These are phyloP conservation scores for Eupithecia vulgata DNA, from an alignment of 2,888 invertebrate genomes.

Conservation along the genomic window DNA sequence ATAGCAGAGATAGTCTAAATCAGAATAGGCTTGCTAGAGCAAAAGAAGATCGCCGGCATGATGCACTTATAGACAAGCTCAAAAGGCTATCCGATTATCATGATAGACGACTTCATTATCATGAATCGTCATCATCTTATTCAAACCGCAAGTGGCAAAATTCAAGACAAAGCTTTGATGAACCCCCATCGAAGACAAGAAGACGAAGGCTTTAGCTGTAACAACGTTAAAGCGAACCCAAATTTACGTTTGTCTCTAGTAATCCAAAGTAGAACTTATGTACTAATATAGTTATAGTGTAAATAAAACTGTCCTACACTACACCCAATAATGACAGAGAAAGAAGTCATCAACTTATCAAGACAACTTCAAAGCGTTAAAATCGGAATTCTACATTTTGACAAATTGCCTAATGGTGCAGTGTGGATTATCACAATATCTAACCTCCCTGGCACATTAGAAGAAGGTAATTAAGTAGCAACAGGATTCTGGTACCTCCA, in stretches of 20 bases:
- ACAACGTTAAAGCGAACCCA: not conserved
- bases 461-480: not conserved
- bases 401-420: not conserved
- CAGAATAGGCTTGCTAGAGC: not conserved
- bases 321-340: not conserved
- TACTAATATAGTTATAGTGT: not conserved
- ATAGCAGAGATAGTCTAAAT: not conserved
- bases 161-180: not conserved
- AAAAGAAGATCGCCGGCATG: conserved; percentile 4
- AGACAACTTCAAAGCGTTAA: not conserved
- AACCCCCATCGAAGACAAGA: not conserved
- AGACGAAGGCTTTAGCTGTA: not conserved
- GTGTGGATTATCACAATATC: not conserved
- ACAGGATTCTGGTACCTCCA: not conserved
- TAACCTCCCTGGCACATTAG: not conserved
- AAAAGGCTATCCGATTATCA: not conserved
- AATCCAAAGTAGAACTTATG: not conserved
- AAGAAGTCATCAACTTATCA: not conserved
- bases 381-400: not conserved
- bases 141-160: not conserved
- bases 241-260: not conserved
- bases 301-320: not conserved
- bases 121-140: not conserved
- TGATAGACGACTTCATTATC: not conserved
- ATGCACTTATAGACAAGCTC: not conserved